Evolutionary conservation across 2,113 vertebrate genomes (phyloP), one percentile per base, ranked within the genome.

Genomic region (Nannobrachium achirus): DNA sequence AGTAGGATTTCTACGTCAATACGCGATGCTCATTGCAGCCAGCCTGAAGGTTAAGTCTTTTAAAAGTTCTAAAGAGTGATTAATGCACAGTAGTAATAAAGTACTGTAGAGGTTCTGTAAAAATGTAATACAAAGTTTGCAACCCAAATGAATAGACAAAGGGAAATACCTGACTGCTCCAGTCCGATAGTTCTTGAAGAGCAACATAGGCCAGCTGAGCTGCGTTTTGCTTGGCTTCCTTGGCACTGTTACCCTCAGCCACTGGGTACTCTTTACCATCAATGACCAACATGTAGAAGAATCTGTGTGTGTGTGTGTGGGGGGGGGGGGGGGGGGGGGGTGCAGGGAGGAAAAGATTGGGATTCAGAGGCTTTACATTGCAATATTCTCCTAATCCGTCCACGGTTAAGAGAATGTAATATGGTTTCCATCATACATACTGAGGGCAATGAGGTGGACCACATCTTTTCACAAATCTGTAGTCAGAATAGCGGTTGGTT

Each of bases 221-320:
- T 13, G 91, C 91, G 0, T 80, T 74, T 40, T 84, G 84, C 78
- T 15, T 80, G 5, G 91, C 91, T 6, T 89, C 75, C 46, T 82
- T 90, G 0, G 1, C 0, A 7, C 0, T 88, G 52, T 69, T 89
- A 6, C 89, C 92, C 15, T 59, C 41, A 46, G 62, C 79, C 48
- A 86, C 79, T 2, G 89, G 71, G 46, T 86, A 93, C 6, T 88
- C 77, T 14, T 50, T 83, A 0, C 61, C 18, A 44, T 70, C 0
- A 14, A 93, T 86, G 5, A 86, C 19, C 7, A 85, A 56, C 48
- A 76, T 91, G 72, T 64, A 88, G 49, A 73, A 67, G 76, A 93
- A 93, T 60, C 92, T 93, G 68, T 13, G 46, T 1, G 1, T 52
- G 16, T 18, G 20, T 25, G 20, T 25, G 4, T 25, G 20, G 4